Base-by-base conservation (phyloP, 2,888 invertebrate species). In the Deladenus siricidicola region DNA sequence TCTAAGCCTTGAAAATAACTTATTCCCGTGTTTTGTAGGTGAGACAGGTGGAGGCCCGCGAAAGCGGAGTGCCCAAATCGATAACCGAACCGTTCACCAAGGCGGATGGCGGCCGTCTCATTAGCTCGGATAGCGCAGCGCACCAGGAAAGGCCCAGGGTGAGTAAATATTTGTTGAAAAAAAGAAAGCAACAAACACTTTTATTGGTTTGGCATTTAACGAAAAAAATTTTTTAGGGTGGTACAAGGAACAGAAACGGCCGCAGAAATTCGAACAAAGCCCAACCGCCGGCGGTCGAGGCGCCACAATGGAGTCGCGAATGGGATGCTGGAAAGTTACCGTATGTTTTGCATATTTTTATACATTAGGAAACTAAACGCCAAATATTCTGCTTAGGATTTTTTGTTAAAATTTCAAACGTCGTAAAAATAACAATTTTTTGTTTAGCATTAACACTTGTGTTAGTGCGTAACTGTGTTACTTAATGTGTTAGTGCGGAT, bases 291-390 rank as follows among this genome's bases (percentile, higher is more conserved):
- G n/a, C n/a, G n/a, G n/a, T n/a, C n/a, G n/a, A n/a, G 21, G 17
- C 21, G 4, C 26, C 50, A 19, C 21, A 23, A 39, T 53, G 53
- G 53, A 39, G 23, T 1, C 28, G 53, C n/a, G 53, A 53, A 34
- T 53, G 53, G 53, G 53, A 53, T 53, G 24, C 39, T 21, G 53
- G 53, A n/a, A 53, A 53, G 19, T 28, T 30, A 6, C 53, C 53
- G 53, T 53, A 39, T 28, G 50, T 50, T 19, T 28, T 50, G 1
- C 4, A 21, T 1, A 28, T 1, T 42, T 42, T 14, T n/a, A 17
- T 42, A 17, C 42, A 42, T 17, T 42, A 42, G n/a, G n/a, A n/a
- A n/a, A n/a, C n/a, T n/a, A n/a, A n/a, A n/a, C n/a, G n/a, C n/a
- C n/a, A n/a, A n/a, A n/a, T n/a, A n/a, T n/a, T n/a, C n/a, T n/a